These are phyloP conservation scores for Tetranychus cinnabarinus DNA, from an alignment of 1,140 invertebrate genomes.

Conservation along the genomic window DNA sequence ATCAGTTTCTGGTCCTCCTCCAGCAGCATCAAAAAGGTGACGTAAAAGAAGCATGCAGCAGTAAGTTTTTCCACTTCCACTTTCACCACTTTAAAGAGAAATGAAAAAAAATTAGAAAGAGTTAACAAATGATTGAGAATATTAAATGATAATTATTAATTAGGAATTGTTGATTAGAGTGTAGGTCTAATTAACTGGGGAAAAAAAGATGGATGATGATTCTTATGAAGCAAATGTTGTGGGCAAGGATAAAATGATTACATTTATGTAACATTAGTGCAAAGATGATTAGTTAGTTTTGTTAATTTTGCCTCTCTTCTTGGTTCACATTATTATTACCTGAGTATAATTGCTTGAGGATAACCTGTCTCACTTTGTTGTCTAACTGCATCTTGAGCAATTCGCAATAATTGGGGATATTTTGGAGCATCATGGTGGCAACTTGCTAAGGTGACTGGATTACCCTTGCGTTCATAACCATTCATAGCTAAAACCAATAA, in stretches of 20 bases:
- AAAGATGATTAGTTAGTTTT: too few species aligned
- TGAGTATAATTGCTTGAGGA: conserved; percentile 79
- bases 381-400: conserved; percentile 70
- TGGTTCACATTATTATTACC: conserved; percentile 25
- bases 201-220: too few species aligned
- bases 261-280: too few species aligned
- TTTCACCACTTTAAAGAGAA: conserved; percentile 37
- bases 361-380: conserved; percentile 81
- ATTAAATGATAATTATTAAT: background rate
- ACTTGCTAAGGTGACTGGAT: conserved; percentile 60
- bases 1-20: conserved; percentile 75
- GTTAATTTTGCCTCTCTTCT: too few species aligned
- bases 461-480: conserved; percentile 58
- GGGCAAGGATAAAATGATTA: too few species aligned
- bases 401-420: conserved; percentile 48
- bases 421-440: conserved; percentile 38
- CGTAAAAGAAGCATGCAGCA: conserved; percentile 69
- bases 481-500: conserved; percentile 70
- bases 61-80: conserved; percentile 82
- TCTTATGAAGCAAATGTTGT: too few species aligned
- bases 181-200: too few species aligned
- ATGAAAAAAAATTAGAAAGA: background rate
- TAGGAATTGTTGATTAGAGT: background rate
- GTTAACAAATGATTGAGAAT: background rate
- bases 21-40: conserved; percentile 73